These are phyloP conservation scores for Pammene aurita DNA, from an alignment of 2,888 invertebrate genomes.

Conservation along the genomic window DNA sequence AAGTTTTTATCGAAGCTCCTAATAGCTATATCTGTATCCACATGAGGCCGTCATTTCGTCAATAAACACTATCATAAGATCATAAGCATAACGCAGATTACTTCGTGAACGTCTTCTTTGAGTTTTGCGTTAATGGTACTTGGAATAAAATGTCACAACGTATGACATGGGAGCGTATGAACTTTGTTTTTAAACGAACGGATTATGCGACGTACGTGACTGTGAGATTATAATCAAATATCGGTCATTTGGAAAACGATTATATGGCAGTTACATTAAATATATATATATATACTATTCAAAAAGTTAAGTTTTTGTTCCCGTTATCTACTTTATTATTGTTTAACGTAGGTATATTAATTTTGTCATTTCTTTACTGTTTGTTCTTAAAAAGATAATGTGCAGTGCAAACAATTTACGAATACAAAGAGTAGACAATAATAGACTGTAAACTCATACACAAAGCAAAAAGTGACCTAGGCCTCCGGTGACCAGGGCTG, in stretches of 20 bases:
- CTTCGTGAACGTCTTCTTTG: constrained; percentile 28
- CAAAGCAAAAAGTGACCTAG: too few species aligned
- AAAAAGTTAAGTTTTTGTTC: not conserved
- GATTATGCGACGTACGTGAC: not conserved
- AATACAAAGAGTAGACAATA: too few species aligned
- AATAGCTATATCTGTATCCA: constrained; percentile 27
- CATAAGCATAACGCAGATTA: constrained; percentile 9
- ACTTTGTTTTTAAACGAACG: constrained; percentile 3
- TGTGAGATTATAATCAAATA: constrained; percentile 19
- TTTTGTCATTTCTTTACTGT: too few species aligned
- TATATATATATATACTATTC: too few species aligned
- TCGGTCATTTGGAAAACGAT: not conserved
- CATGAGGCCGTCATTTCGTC: constrained; percentile 34
- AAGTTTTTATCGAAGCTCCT: constrained; percentile 22
- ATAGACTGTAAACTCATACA: too few species aligned
- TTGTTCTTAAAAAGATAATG: too few species aligned
- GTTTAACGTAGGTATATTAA: too few species aligned
- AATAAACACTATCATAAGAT: constrained; percentile 34
- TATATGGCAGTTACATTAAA: too few species aligned
- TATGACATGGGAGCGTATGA: constrained; percentile 23
- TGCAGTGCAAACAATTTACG: too few species aligned
- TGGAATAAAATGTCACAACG: constrained; percentile 28
- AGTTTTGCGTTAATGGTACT: constrained; percentile 30
- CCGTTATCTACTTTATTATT: too few species aligned
- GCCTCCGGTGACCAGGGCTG: too few species aligned